A percentile compares a stretch with the other conserved stretches of the same genome.
These are phyloP conservation scores for Anodontia alba DNA, from an alignment of 2,888 invertebrate genomes.

Conservation along the genomic window DNA sequence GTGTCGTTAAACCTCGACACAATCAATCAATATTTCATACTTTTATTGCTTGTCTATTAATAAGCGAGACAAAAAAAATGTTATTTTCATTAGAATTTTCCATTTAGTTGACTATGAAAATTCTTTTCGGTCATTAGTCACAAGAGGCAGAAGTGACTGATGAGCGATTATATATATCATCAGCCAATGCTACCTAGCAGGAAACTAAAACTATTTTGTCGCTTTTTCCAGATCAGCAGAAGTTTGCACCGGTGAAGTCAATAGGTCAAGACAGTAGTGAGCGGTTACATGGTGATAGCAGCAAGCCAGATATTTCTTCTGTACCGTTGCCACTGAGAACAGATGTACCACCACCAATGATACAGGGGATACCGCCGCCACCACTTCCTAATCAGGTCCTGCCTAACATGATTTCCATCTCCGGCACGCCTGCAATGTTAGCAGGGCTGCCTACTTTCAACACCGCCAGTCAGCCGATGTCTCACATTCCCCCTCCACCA, in stretches of 20 bases:
- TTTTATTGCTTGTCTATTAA: no score
- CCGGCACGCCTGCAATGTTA: conserved; percentile 11
- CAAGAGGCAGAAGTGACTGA: no score
- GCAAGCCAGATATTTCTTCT: not conserved
- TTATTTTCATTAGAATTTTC: no score
- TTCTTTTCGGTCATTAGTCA: no score
- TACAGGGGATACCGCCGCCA: conserved; percentile 54
- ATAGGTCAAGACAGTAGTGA: not conserved
- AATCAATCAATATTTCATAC: no score
- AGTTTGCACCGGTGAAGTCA: conserved; percentile 7
- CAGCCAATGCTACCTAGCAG: no score
- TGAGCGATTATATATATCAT: no score
- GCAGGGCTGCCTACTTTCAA: conserved; percentile 18
- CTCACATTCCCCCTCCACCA: conserved; percentile 13
- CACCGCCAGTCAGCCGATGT: conserved; percentile 6
- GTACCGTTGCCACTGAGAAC: not conserved
- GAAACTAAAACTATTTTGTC: no score
- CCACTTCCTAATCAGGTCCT: conserved; percentile 61
- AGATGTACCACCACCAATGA: conserved; percentile 50
- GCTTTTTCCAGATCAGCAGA: not conserved
- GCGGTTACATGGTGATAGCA: not conserved
- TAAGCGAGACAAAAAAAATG: no score
- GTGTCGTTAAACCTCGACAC: no score
- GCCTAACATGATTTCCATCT: conserved; percentile 56
- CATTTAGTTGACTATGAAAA: no score